Conservation (phyloP, 2,113 vertebrate genomes). For the Catharus minimus region DNA sequence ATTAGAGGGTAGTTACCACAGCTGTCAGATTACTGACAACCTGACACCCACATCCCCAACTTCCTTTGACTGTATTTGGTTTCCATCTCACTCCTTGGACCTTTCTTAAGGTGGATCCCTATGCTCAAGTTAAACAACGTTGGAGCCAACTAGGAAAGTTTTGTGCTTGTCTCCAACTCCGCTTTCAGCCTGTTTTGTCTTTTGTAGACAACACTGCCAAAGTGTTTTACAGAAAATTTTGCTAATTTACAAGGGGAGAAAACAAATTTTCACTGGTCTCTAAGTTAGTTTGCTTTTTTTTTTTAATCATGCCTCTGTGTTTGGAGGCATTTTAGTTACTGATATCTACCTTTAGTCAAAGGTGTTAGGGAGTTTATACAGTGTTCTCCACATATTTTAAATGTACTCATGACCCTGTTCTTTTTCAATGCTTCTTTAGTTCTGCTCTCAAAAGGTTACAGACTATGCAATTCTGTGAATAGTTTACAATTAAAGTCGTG, state of each 20-base stretch:
- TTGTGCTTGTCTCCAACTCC: constrained; percentile 30
- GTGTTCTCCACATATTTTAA: not conserved
- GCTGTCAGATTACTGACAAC: constrained; percentile 99
- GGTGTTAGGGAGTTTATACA: not conserved
- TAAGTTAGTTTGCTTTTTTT: not conserved
- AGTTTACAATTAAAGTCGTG: not conserved
- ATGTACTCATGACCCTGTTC: not conserved
- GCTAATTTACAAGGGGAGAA: not conserved
- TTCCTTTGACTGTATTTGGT: constrained; percentile 93
- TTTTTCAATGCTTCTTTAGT: not conserved
- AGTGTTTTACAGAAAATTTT: not conserved
- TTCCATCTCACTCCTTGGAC: constrained; percentile 83
- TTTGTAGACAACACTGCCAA: not conserved
- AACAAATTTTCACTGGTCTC: not conserved
- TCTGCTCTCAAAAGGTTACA: not conserved
- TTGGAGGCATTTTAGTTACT: not conserved
- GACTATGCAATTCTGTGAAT: not conserved
- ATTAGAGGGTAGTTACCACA: constrained; percentile 99
- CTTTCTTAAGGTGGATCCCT: constrained; percentile 82
- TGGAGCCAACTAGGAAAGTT: constrained; percentile 53
- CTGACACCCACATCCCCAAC: constrained; percentile 97
- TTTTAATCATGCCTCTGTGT: not conserved
- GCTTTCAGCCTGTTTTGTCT: not conserved
- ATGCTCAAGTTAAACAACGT: constrained; percentile 58
- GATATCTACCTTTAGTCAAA: not conserved